Conservation (phyloP, 2,888 invertebrate species). For the Hypercompe scribonia region DNA sequence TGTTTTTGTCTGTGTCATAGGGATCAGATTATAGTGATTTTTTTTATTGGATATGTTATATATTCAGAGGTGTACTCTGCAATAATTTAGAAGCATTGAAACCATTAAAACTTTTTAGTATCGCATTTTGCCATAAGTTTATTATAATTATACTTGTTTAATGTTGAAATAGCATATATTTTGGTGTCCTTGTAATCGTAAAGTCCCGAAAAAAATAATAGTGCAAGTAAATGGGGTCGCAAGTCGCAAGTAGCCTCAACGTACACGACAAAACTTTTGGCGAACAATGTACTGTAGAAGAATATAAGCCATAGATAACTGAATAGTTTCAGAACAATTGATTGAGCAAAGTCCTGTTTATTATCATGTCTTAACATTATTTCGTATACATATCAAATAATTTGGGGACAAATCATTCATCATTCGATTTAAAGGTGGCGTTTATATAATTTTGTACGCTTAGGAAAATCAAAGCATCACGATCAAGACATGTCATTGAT, state of each 20-base stretch:
- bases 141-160: background rate
- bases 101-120: background rate
- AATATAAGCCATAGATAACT: slow-evolving; percentile 50
- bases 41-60: background rate
- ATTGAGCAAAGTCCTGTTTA: slow-evolving; percentile 67
- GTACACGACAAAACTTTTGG: slow-evolving; percentile 17
- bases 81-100: background rate
- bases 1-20: background rate
- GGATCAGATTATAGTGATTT: background rate
- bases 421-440: slow-evolving; percentile 50
- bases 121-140: background rate
- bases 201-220: background rate
- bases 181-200: background rate
- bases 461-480: slow-evolving; percentile 37
- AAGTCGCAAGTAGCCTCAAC: slow-evolving; percentile 18
- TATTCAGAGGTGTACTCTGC: background rate
- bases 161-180: background rate
- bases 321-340: slow-evolving; percentile 65
- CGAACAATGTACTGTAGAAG: slow-evolving; percentile 39
- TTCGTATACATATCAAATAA: slow-evolving; percentile 79
- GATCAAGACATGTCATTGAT: slow-evolving; percentile 50
- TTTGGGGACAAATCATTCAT: slow-evolving; percentile 61
- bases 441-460: slow-evolving; percentile 57
- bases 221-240: background rate
- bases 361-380: slow-evolving; percentile 59